A percentile compares a stretch with the other conserved stretches of the same genome.
phyloP scores from a whole-genome alignment of 2,113 vertebrate species.

The Myotis brandtii region DNA sequence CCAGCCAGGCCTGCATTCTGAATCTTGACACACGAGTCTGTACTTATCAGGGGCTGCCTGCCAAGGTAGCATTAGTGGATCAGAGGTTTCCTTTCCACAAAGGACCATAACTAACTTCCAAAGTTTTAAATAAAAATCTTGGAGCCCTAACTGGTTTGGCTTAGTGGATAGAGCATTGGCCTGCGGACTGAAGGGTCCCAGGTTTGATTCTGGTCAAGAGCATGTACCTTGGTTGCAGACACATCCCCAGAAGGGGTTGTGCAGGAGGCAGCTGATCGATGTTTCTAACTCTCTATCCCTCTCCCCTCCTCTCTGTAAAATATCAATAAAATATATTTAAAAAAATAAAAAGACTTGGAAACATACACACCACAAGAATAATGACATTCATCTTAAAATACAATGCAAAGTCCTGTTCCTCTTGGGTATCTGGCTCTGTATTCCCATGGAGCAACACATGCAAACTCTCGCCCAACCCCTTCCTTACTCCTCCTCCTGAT shows the following conservation, averaged over 20 bases:
- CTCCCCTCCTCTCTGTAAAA: no score
- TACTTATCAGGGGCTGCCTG: background rate
- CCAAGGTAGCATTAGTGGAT: background rate
- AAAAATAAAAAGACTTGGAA: background rate
- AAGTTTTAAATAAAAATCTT: background rate
- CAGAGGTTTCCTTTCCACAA: background rate
- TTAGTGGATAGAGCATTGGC: no score
- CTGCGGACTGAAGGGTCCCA: no score
- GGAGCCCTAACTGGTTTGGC: background rate
- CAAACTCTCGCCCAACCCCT: background rate
- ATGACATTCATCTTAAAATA: background rate
- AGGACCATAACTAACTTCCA: rapidly evolving
- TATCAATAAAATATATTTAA: no score
- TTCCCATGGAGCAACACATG: background rate
- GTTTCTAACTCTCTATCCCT: no score
- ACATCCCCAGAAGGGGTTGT: no score
- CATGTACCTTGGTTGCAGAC: no score
- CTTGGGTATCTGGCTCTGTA: background rate
- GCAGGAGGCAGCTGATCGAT: no score
- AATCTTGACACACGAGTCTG: background rate
- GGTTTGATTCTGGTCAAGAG: no score
- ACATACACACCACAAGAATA: background rate
- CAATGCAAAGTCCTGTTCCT: background rate
- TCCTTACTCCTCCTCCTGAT: background rate
- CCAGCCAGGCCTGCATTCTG: background rate